phyloP scores from a whole-genome alignment of 2,113 vertebrate genomes.

The Arenaria interpres region DNA sequence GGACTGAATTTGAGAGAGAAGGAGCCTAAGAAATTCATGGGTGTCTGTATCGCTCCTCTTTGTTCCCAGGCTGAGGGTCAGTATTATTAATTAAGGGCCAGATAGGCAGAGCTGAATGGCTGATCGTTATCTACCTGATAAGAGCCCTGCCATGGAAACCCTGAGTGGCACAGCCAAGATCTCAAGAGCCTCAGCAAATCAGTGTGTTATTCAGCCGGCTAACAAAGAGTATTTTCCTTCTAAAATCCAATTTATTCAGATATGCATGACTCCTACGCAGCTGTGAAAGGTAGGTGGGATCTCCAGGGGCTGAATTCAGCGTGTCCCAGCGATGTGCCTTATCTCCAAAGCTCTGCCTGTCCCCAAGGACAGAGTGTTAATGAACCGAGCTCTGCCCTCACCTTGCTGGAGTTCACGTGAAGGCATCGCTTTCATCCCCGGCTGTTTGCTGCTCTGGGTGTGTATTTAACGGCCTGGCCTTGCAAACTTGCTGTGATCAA shows the following conservation, averaged over 20 bases:
- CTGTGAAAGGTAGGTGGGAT: background rate
- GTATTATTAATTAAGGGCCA: background rate
- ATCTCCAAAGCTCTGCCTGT: background rate
- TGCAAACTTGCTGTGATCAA: background rate
- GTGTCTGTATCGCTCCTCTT: background rate
- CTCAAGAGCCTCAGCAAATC: background rate
- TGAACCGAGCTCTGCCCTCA: background rate
- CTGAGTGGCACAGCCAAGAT: background rate
- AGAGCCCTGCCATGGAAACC: background rate
- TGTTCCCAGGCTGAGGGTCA: background rate
- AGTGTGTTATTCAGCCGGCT: background rate
- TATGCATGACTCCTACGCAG: rapidly evolving
- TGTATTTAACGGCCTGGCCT: background rate
- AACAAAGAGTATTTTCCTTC: background rate
- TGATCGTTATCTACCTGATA: background rate
- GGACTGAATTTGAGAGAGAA: background rate
- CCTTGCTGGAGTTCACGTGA: rapidly evolving
- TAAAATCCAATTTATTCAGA: background rate
- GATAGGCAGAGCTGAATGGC: background rate
- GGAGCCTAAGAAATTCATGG: background rate
- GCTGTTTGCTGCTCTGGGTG: rapidly evolving
- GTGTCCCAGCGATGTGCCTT: rapidly evolving
- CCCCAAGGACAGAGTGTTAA: background rate
- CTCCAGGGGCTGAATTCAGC: background rate
- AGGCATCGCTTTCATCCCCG: background rate